These are phyloP conservation scores for Furcifer pardalis DNA, from an alignment of 2,797 vertebrate genomes.

Conservation along the genomic window DNA sequence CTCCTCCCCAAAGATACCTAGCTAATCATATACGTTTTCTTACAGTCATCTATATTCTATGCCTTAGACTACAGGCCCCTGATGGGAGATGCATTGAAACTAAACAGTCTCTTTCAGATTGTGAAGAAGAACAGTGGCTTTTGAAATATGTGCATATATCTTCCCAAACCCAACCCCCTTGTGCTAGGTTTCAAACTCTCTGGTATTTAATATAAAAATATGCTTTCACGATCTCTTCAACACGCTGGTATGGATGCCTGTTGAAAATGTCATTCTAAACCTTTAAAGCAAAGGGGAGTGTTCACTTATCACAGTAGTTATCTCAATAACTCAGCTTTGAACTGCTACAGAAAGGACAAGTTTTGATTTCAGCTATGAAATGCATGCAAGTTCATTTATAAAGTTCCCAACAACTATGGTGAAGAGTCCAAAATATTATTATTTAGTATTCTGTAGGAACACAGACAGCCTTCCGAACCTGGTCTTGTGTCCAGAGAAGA, in stretches of 20 bases:
- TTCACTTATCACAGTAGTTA: not conserved
- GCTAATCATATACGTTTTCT: not conserved
- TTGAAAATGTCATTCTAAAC: not conserved
- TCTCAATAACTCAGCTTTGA: constrained; percentile 2
- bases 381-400: not conserved
- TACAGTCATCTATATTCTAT: not conserved
- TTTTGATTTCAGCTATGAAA: not conserved
- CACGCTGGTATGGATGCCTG: not conserved
- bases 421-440: not conserved
- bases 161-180: not conserved
- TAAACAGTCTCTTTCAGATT: constrained; percentile 1
- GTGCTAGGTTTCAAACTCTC: not conserved
- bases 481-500: too few species aligned
- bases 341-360: not conserved
- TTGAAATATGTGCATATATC: constrained; percentile 1
- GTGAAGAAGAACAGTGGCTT: not conserved
- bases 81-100: constrained; percentile 23
- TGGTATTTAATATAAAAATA: not conserved
- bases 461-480: too few species aligned
- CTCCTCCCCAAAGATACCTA: not conserved
- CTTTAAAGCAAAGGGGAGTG: not conserved
- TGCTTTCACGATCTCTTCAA: not conserved
- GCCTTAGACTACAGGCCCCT: not conserved
- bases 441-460: not conserved
- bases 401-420: too few species aligned